Evolutionary conservation across 2,113 vertebrate species (phyloP).

Genomic region (Sarotherodon lohbergeri): DNA sequence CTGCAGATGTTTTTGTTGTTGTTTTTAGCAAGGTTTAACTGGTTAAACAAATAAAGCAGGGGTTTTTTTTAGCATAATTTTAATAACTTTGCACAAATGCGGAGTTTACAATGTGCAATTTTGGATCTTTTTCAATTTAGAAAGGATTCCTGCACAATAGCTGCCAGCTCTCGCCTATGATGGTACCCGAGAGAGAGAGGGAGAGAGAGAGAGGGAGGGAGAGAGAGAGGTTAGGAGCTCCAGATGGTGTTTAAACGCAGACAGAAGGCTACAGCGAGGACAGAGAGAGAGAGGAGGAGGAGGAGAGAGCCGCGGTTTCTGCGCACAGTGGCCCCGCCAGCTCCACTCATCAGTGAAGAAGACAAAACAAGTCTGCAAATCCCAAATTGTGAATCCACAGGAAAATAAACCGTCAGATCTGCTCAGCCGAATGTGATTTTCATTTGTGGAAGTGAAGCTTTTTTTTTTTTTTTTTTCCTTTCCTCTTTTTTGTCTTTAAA

Average conservation of each 20-base stretch:
- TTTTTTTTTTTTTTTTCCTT: not conserved
- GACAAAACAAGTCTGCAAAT: slow-evolving; percentile 47
- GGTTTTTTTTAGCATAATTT: not conserved
- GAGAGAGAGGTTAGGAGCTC: slow-evolving; percentile 62
- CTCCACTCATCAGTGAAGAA: slow-evolving; percentile 58
- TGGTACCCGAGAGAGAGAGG: slow-evolving; percentile 30
- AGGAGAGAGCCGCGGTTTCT: slow-evolving; percentile 64
- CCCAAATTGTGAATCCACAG: slow-evolving; percentile 3
- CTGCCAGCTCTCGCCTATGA: slow-evolving; percentile 12
- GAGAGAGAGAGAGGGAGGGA: slow-evolving; percentile 23
- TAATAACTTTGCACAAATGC: not conserved
- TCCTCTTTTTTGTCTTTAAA: not conserved
- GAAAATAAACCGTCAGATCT: not conserved
- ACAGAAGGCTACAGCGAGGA: slow-evolving; percentile 76
- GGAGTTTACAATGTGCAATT: not conserved
- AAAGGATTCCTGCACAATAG: slow-evolving; percentile 36
- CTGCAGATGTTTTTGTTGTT: not conserved
- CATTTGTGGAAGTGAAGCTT: slow-evolving; percentile 8
- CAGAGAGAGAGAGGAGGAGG: slow-evolving; percentile 60
- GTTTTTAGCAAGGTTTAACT: not conserved
- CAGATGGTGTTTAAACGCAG: slow-evolving; percentile 82
- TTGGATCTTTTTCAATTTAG: slow-evolving; percentile 14
- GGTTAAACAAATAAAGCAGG: not conserved
- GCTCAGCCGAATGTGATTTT: not conserved
- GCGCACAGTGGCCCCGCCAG: slow-evolving; percentile 55